phyloP scores from a whole-genome alignment of 2,888 invertebrate genomes.

The Muschampia plurimacula region DNA sequence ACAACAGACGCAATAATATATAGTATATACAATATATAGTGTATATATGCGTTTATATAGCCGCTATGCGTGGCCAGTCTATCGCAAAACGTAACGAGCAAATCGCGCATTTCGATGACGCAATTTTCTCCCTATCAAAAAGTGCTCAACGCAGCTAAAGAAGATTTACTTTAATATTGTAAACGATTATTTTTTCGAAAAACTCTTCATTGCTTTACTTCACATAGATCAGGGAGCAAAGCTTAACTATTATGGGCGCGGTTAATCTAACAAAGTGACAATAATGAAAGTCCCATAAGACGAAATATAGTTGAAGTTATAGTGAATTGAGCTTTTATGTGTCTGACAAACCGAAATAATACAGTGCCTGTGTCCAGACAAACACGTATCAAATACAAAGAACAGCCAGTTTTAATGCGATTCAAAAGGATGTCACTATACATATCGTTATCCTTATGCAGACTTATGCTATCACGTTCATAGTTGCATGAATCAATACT shows the following conservation, averaged over 20 bases:
- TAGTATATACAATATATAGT: too few relatives aligned
- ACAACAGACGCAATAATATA: too few relatives aligned
- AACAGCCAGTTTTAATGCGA: conserved; percentile 23
- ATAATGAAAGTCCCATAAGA: background rate
- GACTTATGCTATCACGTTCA: conserved; percentile 23
- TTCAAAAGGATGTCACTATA: conserved; percentile 25
- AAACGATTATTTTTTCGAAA: too few relatives aligned
- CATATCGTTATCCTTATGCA: conserved; percentile 8
- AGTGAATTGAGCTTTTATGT: background rate
- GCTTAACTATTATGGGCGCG: background rate
- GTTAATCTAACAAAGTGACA: background rate
- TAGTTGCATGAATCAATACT: conserved; percentile 5
- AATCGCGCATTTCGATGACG: too few relatives aligned
- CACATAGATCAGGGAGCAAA: background rate
- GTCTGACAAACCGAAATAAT: background rate
- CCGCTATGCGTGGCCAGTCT: too few relatives aligned
- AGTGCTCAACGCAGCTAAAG: too few relatives aligned
- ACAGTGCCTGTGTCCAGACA: background rate
- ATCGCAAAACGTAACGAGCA: too few relatives aligned
- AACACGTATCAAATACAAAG: conserved; percentile 13
- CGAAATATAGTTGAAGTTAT: background rate
- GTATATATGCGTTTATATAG: too few relatives aligned
- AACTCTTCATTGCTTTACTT: too few relatives aligned
- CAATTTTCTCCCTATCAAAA: too few relatives aligned
- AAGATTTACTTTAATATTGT: too few relatives aligned